These are phyloP conservation scores for Arge pagana DNA, from an alignment of 2,888 invertebrate genomes.

Conservation along the genomic window DNA sequence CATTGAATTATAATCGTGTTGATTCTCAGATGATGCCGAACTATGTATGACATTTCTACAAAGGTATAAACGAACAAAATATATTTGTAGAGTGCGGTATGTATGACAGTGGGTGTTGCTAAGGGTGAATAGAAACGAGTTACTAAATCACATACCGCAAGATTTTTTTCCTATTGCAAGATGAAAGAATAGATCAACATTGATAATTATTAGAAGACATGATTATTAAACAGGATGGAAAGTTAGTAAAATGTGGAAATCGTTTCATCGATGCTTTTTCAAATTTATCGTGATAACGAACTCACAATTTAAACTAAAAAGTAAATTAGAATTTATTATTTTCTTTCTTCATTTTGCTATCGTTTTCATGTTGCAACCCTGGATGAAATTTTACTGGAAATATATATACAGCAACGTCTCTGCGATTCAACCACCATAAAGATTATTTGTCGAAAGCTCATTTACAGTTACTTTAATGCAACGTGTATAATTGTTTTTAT, in stretches of 20 bases:
- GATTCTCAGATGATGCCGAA: not conserved
- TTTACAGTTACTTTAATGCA: not conserved
- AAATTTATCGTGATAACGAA: too few species aligned
- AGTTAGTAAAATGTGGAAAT: too few species aligned
- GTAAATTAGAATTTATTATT: too few species aligned
- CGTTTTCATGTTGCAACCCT: too few species aligned
- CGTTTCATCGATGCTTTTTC: too few species aligned
- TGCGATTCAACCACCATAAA: too few species aligned
- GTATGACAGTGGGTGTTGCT: not conserved
- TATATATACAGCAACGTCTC: too few species aligned
- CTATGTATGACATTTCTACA: not conserved
- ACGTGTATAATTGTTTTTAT: not conserved
- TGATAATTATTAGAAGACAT: conserved; percentile 8
- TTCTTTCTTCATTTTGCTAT: too few species aligned
- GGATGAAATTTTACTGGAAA: too few species aligned
- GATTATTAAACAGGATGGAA: too few species aligned
- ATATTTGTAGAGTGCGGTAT: not conserved
- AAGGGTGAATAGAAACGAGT: not conserved
- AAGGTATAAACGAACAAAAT: not conserved
- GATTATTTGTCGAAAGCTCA: too few species aligned
- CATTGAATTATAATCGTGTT: conserved; percentile 24
- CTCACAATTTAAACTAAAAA: too few species aligned
- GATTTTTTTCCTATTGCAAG: conserved; percentile 49
- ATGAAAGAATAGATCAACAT: conserved; percentile 36
- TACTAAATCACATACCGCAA: conserved; percentile 45